Evolutionary conservation across 2,113 vertebrate species (phyloP), one percentile per base, ranked within the genome.

Genomic region (Colossoma macropomum): DNA sequence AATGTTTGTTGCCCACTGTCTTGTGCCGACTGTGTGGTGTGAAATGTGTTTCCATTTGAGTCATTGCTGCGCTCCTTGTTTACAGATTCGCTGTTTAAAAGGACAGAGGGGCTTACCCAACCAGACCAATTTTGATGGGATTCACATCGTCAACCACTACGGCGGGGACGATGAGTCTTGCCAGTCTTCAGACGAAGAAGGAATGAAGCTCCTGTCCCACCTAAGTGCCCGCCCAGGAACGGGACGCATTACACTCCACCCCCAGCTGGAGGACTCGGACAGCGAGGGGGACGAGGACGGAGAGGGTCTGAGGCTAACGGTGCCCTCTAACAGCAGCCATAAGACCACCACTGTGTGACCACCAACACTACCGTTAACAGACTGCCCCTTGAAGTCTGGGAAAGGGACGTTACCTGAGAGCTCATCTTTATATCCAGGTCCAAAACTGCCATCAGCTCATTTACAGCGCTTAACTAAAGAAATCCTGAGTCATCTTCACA

Each of bases 101-200:
- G 95, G 96, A 77, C 95, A 95, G 95, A 96, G 91, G 92, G 89
- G 78, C 80, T 90, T 96, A 91, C 89, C 91, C 92, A 88, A 85
- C 92, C 96, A 93, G 87, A 89, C 93, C 92, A 89, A 91, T 90
- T 98, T 97, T 97, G 98, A 99, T 88, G 95, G 97, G 86, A 96
- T 99, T 93, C 98, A 98, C 92, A 96, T 99, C 52, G 94, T 99
- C 91, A 98, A 93, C 91, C 97, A 99, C 93, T 97, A 98, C 75
- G 91, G 91, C 81, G 95, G 92, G 83, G 94, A 96, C 66, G 93
- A 96, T 0, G 96, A 95, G 83, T 96, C 95, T 75, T 95, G 95
- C 91, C 96, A 95, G 90, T 98, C 96, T 76, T 98, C 97, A 4
- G 98, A 99, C 76, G 97, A 99, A 89, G 97, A 98, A 71, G 94